phyloP scores from a whole-genome alignment of 2,113 vertebrate genomes.

The Psilopsiagon aymara region DNA sequence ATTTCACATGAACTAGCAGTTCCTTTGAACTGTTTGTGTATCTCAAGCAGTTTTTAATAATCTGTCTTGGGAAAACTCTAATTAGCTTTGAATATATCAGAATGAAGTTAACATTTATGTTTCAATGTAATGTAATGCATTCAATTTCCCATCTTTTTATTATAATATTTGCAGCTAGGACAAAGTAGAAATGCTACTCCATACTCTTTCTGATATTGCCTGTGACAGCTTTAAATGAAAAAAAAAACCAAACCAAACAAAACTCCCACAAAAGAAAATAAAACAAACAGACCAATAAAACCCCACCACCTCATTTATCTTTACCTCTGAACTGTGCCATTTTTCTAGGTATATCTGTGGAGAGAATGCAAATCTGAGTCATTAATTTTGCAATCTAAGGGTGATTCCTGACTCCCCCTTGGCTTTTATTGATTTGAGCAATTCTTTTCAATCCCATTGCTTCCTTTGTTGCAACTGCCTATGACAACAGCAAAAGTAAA shows the following conservation, averaged over 20 bases:
- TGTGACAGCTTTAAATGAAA: background rate
- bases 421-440: background rate
- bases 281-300: background rate
- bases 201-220: background rate
- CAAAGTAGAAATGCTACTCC: background rate
- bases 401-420: background rate
- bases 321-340: background rate
- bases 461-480: background rate
- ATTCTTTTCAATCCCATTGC: background rate
- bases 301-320: background rate
- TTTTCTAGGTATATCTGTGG: background rate
- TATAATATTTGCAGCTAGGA: background rate
- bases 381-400: background rate
- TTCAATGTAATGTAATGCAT: background rate
- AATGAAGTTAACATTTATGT: conserved; percentile 14
- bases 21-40: background rate
- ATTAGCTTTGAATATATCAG: conserved; percentile 23
- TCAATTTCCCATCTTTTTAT: background rate
- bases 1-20: background rate
- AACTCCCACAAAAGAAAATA: background rate
- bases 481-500: background rate
- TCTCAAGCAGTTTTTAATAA: conserved; percentile 38
- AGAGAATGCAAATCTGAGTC: background rate
- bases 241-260: background rate
- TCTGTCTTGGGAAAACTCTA: conserved; percentile 27